phyloP scores from a whole-genome alignment of 2,888 invertebrate species.

The Cheilosia vernalis region DNA sequence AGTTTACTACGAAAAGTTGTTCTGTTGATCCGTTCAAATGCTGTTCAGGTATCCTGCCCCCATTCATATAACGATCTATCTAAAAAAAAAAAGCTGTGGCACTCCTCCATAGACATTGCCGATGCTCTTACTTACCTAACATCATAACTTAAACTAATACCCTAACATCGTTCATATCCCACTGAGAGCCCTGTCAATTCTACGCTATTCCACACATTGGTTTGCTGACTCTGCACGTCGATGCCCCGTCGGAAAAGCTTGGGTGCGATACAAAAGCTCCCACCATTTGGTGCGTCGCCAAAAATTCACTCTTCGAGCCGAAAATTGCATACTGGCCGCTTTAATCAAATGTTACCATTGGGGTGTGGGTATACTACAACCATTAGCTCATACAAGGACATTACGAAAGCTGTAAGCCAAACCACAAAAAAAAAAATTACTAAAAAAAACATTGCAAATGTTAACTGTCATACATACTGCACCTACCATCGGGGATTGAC shows the following conservation, averaged over 20 bases:
- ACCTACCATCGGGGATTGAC: slow-evolving; percentile 45
- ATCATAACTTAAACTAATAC: slow-evolving; percentile 12
- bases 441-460: slow-evolving; percentile 16
- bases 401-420: slow-evolving; percentile 30
- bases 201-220: slow-evolving; percentile 4
- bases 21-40: background rate
- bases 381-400: slow-evolving; percentile 50
- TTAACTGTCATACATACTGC: slow-evolving; percentile 46
- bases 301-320: slow-evolving; percentile 44
- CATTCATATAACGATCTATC: background rate
- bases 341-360: slow-evolving; percentile 31
- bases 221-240: background rate
- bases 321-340: slow-evolving; percentile 20
- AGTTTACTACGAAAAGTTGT: background rate
- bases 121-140: slow-evolving; percentile 23
- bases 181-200: slow-evolving; percentile 19
- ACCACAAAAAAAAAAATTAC: background rate
- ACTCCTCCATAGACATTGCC: background rate
- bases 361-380: slow-evolving; percentile 8
- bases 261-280: slow-evolving; percentile 43
- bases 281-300: slow-evolving; percentile 55
- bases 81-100: too few relatives aligned
- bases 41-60: too few relatives aligned
- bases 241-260: slow-evolving; percentile 40
- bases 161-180: background rate